phyloP scores from a whole-genome alignment of 2,797 vertebrate species.

The Pitangus sulphuratus region DNA sequence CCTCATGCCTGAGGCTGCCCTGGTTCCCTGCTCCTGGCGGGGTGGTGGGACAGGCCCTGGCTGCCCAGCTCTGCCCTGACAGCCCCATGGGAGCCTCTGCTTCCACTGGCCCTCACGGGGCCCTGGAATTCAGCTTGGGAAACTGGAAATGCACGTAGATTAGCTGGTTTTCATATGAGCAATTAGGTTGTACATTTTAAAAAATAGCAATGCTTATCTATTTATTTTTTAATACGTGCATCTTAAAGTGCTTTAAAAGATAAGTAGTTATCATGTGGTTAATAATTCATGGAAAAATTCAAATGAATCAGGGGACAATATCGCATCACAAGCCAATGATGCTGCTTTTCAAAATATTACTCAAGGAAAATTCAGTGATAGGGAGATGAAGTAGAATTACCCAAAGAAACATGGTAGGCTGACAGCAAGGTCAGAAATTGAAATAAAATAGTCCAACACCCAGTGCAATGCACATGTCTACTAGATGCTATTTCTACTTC shows the following conservation, averaged over 20 bases:
- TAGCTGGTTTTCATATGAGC: background rate
- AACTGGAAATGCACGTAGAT: background rate
- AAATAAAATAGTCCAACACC: background rate
- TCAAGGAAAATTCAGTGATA: background rate
- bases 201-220: background rate
- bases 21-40: background rate
- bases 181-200: background rate
- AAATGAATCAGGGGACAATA: background rate
- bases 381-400: background rate
- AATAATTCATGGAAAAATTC: background rate
- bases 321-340: background rate
- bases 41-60: background rate
- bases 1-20: background rate
- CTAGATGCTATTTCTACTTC: background rate
- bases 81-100: background rate
- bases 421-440: background rate
- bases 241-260: background rate
- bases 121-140: background rate
- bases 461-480: background rate
- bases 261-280: background rate
- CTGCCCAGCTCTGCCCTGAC: background rate
- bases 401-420: background rate
- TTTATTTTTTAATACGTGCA: background rate
- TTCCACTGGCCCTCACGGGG: accelerated
- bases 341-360: background rate